These are phyloP conservation scores for Drosophila merina DNA, from an alignment of 2,888 invertebrate genomes.

Conservation along the genomic window DNA sequence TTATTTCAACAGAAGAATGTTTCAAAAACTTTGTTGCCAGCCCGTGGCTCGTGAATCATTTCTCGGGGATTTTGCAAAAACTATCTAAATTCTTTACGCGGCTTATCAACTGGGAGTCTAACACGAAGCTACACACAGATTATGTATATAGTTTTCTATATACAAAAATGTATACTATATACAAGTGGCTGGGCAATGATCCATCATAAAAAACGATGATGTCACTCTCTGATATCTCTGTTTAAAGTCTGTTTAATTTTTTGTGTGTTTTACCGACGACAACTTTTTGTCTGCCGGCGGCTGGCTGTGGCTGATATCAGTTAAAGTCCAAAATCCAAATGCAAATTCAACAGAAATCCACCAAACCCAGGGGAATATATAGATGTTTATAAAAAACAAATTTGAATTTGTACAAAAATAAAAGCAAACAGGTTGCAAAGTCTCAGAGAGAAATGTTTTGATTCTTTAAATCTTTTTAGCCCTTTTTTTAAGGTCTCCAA, in stretches of 20 bases:
- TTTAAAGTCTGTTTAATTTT: conserved; percentile 13
- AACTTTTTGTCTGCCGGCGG: conserved; percentile 10
- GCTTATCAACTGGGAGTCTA: conserved; percentile 5
- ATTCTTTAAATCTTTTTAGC: too few species aligned
- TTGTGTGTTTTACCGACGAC: too few species aligned
- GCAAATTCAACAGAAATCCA: conserved; percentile 11
- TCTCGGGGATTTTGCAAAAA: not conserved
- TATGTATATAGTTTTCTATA: conserved; percentile 2
- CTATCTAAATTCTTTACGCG: not conserved
- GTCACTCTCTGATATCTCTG: conserved; percentile 33
- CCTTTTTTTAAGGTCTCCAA: not conserved
- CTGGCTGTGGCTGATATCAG: conserved; percentile 32
- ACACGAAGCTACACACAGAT: not conserved
- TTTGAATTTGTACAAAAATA: not conserved
- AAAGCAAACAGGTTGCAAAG: conserved; percentile 7
- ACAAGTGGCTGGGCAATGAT: conserved; percentile 19
- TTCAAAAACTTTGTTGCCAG: conserved; percentile 9
- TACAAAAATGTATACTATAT: not conserved
- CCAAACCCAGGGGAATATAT: not conserved
- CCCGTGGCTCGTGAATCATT: conserved; percentile 36
- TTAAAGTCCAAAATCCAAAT: conserved; percentile 48
- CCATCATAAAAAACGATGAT: conserved; percentile 36
- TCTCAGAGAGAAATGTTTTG: conserved; percentile 5
- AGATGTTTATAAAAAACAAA: conserved; percentile 11
- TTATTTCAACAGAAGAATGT: conserved; percentile 11